Conservation (phyloP, 2,113 vertebrate genomes). For the Melanostigma gelatinosum region DNA sequence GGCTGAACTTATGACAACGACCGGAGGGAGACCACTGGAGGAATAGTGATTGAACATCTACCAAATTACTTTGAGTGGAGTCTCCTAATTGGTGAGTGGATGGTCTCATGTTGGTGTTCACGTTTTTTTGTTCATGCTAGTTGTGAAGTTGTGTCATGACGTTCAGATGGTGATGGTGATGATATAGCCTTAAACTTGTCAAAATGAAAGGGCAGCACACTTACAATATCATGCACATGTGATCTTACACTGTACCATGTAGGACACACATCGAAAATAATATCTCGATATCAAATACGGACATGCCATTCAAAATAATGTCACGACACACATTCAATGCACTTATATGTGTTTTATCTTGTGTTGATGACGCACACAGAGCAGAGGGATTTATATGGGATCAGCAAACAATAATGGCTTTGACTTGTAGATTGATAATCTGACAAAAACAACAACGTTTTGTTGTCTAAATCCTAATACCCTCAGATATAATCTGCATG, state of each 20-base stretch:
- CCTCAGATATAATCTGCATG: conserved; percentile 28
- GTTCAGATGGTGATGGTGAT: background rate
- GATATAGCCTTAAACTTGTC: background rate
- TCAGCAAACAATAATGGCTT: conserved; percentile 37
- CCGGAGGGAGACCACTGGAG: conserved; percentile 35
- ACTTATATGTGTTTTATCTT: conserved; percentile 13
- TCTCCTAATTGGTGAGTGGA: conserved; percentile 66
- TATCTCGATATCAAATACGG: background rate
- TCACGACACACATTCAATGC: background rate
- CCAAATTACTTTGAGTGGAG: conserved; percentile 39
- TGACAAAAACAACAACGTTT: conserved; percentile 23
- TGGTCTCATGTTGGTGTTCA: conserved; percentile 22
- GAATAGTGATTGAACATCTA: conserved; percentile 42
- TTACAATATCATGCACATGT: background rate
- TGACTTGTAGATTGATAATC: conserved; percentile 47
- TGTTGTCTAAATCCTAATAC: conserved; percentile 38
- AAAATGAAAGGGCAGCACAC: background rate
- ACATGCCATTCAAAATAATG: background rate
- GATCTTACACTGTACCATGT: background rate
- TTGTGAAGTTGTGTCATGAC: conserved; percentile 3
- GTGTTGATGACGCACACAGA: conserved; percentile 23
- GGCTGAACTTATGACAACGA: conserved; percentile 49
- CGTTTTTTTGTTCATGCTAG: conserved; percentile 5
- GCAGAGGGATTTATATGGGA: conserved; percentile 55
- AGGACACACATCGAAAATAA: background rate